Conservation (phyloP, 2,888 invertebrate species). For the Saturnia japonica region DNA sequence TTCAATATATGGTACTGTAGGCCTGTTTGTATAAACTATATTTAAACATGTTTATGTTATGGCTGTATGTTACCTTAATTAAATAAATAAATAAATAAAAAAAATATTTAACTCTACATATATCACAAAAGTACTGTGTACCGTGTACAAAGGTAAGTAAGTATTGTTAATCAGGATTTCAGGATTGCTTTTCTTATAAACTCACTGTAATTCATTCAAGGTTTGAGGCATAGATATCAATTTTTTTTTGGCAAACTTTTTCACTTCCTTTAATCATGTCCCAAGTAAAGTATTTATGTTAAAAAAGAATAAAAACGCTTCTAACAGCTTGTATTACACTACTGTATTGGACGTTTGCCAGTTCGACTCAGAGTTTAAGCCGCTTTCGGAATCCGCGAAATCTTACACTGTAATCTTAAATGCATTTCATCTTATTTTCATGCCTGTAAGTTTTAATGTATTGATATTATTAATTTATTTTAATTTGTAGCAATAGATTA, state of each 20-base stretch:
- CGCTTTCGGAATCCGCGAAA: constrained; percentile 38
- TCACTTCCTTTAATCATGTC: neutral
- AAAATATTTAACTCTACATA: no score
- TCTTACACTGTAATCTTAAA: constrained; percentile 36
- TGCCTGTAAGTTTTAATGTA: neutral
- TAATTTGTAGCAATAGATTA: neutral
- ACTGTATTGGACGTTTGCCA: constrained; percentile 51
- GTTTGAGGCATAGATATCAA: neutral
- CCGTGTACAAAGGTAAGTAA: no score
- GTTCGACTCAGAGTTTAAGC: constrained; percentile 40
- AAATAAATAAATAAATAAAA: no score
- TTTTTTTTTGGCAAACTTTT: neutral
- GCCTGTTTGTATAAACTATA: no score
- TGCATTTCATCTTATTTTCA: constrained; percentile 33
- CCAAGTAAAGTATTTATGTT: constrained; percentile 1
- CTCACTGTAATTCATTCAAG: neutral
- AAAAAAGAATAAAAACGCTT: constrained; percentile 28
- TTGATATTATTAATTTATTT: neutral
- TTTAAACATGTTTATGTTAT: no score
- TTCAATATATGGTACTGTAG: no score
- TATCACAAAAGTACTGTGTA: no score
- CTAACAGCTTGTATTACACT: constrained; percentile 44
- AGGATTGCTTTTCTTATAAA: neutral
- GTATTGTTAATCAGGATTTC: no score
- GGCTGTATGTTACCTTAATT: no score